Percentiles rank a stretch among this genome's conserved stretches.
phyloP scores from a whole-genome alignment of 2,797 vertebrate species.

The Muraenolepis orangiensis region DNA sequence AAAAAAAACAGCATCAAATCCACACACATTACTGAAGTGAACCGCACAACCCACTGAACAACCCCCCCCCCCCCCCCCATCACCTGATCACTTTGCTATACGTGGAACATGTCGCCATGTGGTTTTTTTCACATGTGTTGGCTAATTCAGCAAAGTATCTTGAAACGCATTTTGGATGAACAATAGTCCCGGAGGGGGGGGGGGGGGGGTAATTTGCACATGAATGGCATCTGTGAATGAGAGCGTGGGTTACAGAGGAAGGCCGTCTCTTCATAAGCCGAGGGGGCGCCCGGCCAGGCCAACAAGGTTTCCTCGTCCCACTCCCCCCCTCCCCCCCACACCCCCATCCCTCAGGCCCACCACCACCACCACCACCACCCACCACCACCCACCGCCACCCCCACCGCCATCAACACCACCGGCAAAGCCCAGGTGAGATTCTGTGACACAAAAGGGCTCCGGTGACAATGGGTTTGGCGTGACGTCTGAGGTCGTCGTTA shows the following conservation, averaged over 20 bases:
- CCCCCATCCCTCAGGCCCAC: constrained; percentile 27
- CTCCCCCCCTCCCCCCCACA: constrained; percentile 29
- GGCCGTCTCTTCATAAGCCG: constrained; percentile 61
- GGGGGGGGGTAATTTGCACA: constrained; percentile 76
- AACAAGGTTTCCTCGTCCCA: constrained; percentile 65
- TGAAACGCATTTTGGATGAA: constrained; percentile 58
- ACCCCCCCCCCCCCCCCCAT: too few relatives aligned
- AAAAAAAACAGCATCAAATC: too few relatives aligned
- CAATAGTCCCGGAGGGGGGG: constrained; percentile 61
- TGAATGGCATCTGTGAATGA: constrained; percentile 77
- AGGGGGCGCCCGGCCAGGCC: constrained; percentile 35
- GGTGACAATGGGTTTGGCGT: constrained; percentile 62
- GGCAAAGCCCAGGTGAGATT: constrained; percentile 76
- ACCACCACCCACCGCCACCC: constrained; percentile 46
- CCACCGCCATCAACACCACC: constrained; percentile 31
- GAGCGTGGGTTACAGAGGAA: constrained; percentile 70
- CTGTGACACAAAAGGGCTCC: constrained; percentile 69
- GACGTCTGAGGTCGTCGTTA: constrained; percentile 61
- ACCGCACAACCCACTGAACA: not conserved
- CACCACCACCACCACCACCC: constrained; percentile 16
- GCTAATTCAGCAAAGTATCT: constrained; percentile 72
- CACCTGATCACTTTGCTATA: constrained; percentile 16
- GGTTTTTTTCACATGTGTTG: constrained; percentile 70
- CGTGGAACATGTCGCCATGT: constrained; percentile 62
- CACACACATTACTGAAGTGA: not conserved